Evolutionary conservation across 2,888 invertebrate genomes (phyloP), one percentile per base, ranked within the genome.

Genomic region (Spisula subtruncata): DNA sequence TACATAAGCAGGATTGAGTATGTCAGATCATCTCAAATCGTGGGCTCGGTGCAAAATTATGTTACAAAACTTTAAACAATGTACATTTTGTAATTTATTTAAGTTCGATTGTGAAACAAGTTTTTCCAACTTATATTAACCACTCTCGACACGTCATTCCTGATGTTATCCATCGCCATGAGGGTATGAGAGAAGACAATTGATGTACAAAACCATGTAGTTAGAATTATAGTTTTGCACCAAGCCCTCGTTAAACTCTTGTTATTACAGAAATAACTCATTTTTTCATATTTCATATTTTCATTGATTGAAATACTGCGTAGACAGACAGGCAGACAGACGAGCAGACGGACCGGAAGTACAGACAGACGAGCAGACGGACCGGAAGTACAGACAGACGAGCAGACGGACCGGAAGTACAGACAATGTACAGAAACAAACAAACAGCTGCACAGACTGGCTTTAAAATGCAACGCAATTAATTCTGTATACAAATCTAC

Each of bases 21-120:
- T n/a, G n/a, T n/a, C n/a, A n/a, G n/a, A 75, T 75, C 32, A 46
- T 48, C 46, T 60, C 20, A 84, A 84, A 83, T 66, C 48, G 25
- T 71, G 35, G 41, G 41, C 8, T 41, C n/a, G n/a, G n/a, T n/a
- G n/a, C n/a, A n/a, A n/a, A n/a, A n/a, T n/a, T n/a, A n/a, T n/a
- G n/a, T n/a, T n/a, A n/a, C n/a, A n/a, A n/a, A n/a, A n/a, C n/a
- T n/a, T n/a, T n/a, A n/a, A n/a, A n/a, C n/a, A n/a, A n/a, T n/a
- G n/a, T n/a, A n/a, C n/a, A n/a, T n/a, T n/a, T n/a, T n/a, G n/a
- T n/a, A n/a, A n/a, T n/a, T n/a, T n/a, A n/a, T n/a, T n/a, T n/a
- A n/a, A n/a, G n/a, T n/a, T n/a, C n/a, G n/a, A n/a, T n/a, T n/a
- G n/a, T n/a, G n/a, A n/a, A n/a, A n/a, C n/a, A n/a, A n/a, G n/a